These are phyloP conservation scores for Leptogaster cylindrica DNA, from an alignment of 2,888 invertebrate genomes.

Conservation along the genomic window DNA sequence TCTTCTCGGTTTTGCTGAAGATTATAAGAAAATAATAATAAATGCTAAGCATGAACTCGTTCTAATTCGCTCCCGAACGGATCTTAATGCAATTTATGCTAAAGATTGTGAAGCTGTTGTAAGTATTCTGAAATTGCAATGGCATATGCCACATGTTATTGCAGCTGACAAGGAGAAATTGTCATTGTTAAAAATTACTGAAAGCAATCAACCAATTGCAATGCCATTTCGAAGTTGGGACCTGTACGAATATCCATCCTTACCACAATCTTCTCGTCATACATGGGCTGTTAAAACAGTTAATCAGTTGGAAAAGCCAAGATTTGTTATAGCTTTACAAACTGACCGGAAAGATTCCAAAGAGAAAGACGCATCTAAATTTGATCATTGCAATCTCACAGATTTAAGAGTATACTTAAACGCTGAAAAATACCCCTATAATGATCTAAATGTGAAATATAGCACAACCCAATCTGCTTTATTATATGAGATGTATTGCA, in stretches of 20 bases:
- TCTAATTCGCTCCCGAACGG: slow-evolving; percentile 42
- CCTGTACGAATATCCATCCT: slow-evolving; percentile 39
- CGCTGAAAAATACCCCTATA: slow-evolving; percentile 55
- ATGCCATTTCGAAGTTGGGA: slow-evolving; percentile 33
- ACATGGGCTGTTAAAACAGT: slow-evolving; percentile 55
- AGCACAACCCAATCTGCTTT: slow-evolving; percentile 49
- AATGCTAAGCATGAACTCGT: slow-evolving; percentile 56
- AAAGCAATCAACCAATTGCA: slow-evolving; percentile 16
- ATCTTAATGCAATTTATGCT: slow-evolving; percentile 45
- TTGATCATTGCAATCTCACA: slow-evolving; percentile 51
- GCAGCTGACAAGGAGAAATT: slow-evolving; percentile 51
- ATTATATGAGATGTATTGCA: slow-evolving; percentile 51
- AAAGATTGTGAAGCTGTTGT: slow-evolving; percentile 39
- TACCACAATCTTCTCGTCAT: slow-evolving; percentile 52
- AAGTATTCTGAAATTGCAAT: slow-evolving; percentile 48
- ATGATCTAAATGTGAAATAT: slow-evolving; percentile 54
- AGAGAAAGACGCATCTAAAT: slow-evolving; percentile 51
- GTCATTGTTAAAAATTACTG: slow-evolving; percentile 42
- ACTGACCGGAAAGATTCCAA: slow-evolving; percentile 51
- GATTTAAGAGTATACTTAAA: slow-evolving; percentile 56
- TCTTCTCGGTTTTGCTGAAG: slow-evolving; percentile 55
- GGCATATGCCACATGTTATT: slow-evolving; percentile 48
- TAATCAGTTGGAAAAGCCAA: slow-evolving; percentile 55
- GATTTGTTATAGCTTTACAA: slow-evolving; percentile 58
- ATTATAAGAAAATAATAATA: slow-evolving; percentile 55